Base-by-base conservation (phyloP, 64 coral and sea anemone species). In the Montipora efflorescens region DNA sequence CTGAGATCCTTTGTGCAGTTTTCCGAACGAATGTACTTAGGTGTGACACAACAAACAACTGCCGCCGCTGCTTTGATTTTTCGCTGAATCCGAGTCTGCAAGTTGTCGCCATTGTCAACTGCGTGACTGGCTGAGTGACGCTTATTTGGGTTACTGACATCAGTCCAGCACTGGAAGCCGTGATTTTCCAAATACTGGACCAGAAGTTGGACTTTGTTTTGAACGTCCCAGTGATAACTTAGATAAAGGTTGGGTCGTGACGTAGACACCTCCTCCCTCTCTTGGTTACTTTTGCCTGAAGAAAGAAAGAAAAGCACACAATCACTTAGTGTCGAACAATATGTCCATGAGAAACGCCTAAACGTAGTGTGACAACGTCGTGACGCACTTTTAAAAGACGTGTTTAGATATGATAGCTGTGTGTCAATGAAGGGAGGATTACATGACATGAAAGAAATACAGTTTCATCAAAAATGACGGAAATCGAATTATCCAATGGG, bases 211-310 rank as follows among this genome's bases (percentile, higher is more conserved):
- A 96, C 97, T 94, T 95, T 98, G 59, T 67, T 95, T 75, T 98
- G 94, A 47, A 98, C 89, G 59, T 98, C 97, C 97, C 97, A 98
- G 77, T 98, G 97, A 75, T 98, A 98, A 68, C 97, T 98, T 44
- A 98, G 75, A 77, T 94, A 98, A 16, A 98, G 79, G 77, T 90
- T 98, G 48, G 97, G 25, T 3, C 57, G 88, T 7, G 91, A 36
- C 36, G 36, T 45, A 47, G 80, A 91, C 21, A 53, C 75, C 5
- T 75, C 72, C 21, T 95, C 71, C 21, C 51, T 57, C 21, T 81
- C 71, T 43, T 48, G 36, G 25, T 8, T 62, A 50, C 75, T 75
- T 81, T 52, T 28, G 45, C 85, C 94, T 95, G 67, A 22, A 47
- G 36, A 55, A 22, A n/a, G 0, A 50, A 48, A 55, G 75, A 9